These are phyloP conservation scores for Oncorhynchus masou DNA, from an alignment of 2,113 vertebrate genomes.

Conservation along the genomic window DNA sequence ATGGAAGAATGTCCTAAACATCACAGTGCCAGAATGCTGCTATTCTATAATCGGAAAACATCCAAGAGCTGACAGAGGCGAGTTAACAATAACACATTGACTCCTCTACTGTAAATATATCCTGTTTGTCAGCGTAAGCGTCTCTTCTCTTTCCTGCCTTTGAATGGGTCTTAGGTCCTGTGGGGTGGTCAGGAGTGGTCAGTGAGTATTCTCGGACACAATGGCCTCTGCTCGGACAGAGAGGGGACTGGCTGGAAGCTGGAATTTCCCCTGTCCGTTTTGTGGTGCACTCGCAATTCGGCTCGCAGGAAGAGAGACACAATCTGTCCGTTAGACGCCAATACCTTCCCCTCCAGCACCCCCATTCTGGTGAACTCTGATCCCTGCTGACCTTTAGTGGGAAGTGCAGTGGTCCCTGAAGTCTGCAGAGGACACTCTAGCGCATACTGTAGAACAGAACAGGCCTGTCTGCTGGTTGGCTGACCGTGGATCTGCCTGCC, in stretches of 20 bases:
- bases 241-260: conserved; percentile 32
- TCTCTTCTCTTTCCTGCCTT: conserved; percentile 68
- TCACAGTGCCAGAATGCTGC: conserved; percentile 44
- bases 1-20: conserved; percentile 43
- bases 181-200: conserved; percentile 23
- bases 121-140: conserved; percentile 66
- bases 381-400: conserved; percentile 51
- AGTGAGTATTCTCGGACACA: conserved; percentile 61
- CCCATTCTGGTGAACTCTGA: conserved; percentile 19
- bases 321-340: conserved; percentile 67
- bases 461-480: conserved; percentile 40
- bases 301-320: conserved; percentile 68
- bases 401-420: conserved; percentile 48
- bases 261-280: conserved; percentile 68
- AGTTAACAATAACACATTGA: conserved; percentile 51
- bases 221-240: conserved; percentile 47
- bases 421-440: conserved; percentile 32
- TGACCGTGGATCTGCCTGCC: background rate
- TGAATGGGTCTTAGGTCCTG: conserved; percentile 50
- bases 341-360: conserved; percentile 40
- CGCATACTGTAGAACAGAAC: background rate
- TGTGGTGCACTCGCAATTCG: conserved; percentile 32
- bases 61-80: conserved; percentile 59
- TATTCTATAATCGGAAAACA: conserved; percentile 55
- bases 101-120: conserved; percentile 67